Evolutionary conservation across 1,140 invertebrate genomes (phyloP), one percentile per base, ranked within the genome.

Genomic region (Triops cancriformis): DNA sequence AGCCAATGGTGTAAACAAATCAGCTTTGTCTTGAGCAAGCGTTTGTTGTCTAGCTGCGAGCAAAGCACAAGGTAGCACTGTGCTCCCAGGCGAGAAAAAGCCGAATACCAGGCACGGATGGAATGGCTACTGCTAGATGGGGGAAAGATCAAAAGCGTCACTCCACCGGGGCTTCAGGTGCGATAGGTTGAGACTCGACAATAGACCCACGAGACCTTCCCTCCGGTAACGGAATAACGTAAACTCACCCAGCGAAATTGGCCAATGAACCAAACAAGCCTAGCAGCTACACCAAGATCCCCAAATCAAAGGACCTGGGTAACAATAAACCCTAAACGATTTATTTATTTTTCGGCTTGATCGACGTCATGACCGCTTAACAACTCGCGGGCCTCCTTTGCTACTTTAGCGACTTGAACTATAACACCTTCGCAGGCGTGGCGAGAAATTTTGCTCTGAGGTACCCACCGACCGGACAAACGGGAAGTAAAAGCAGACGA

Each of bases 201-300:
- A 64, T 64, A 64, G n/a, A 64, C 51, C 51, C n/a, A 64, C 51
- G 51, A 64, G 51, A 64, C 51, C 51, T 64, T 64, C 51, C 51
- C 51, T 64, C 18, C 14, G 51, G 51, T 64, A 64, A 23, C 18
- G 14, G 14, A 23, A 64, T 64, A 64, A 64, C 51, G 23, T 23
- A 23, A 64, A 64, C 51, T 23, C 51, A 64, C 23, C 51, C 51
- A 18, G 14, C 10, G 51, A 64, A 64, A 64, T 64, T 64, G 51
- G 51, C 51, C 51, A 64, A 64, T 64, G 51, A 64, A 64, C 51
- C 23, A 7, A 64, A 18, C 23, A 64, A 64, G 51, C 51, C 51
- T 9, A 23, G 18, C 51, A 64, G 51, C 51, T 23, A 64, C 18
- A 37, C 31, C 31, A 37, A 37, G 31, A 37, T 37, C 31, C 31